Percentiles rank a stretch among this genome's conserved stretches.
Conservation (phyloP, 2,888 invertebrate genomes). For the Melinopterus prodromus region DNA sequence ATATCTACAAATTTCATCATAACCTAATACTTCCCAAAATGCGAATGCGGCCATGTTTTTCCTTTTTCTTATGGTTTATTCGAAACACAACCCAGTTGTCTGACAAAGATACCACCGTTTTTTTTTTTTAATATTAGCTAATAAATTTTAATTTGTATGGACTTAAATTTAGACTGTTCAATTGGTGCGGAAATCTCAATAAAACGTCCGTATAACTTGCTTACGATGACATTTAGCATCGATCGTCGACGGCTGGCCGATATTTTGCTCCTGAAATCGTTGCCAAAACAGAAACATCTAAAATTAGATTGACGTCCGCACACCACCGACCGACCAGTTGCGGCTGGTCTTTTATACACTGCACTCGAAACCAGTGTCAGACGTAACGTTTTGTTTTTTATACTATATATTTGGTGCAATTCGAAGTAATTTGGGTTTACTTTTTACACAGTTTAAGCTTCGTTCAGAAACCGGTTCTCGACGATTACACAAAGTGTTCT, state of each 20-base stretch:
- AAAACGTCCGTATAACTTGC: not conserved
- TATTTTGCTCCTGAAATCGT: slow-evolving; percentile 23
- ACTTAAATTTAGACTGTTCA: not conserved
- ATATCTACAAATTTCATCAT: too few relatives aligned
- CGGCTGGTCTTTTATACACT: slow-evolving; percentile 9
- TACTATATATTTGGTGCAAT: not conserved
- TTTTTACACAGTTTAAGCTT: slow-evolving; percentile 47
- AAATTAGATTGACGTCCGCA: slow-evolving; percentile 17
- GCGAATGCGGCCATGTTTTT: too few relatives aligned
- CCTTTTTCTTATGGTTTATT: too few relatives aligned
- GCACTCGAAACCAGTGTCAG: not conserved
- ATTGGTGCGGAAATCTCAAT: slow-evolving; percentile 4
- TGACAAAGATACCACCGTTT: not conserved
- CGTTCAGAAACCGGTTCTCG: slow-evolving; percentile 46
- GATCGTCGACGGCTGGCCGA: slow-evolving; percentile 18
- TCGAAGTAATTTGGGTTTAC: not conserved
- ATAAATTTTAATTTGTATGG: not conserved
- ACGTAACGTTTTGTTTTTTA: not conserved
- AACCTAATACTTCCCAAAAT: too few relatives aligned
- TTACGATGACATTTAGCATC: slow-evolving; percentile 17
- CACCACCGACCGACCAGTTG: slow-evolving; percentile 11
- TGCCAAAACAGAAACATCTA: slow-evolving; percentile 20
- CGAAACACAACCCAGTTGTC: not conserved
- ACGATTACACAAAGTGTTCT: slow-evolving; percentile 40
- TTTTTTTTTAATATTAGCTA: not conserved